These are phyloP conservation scores for Sebastes miniatus DNA, from an alignment of 2,797 vertebrate genomes.

Conservation along the genomic window DNA sequence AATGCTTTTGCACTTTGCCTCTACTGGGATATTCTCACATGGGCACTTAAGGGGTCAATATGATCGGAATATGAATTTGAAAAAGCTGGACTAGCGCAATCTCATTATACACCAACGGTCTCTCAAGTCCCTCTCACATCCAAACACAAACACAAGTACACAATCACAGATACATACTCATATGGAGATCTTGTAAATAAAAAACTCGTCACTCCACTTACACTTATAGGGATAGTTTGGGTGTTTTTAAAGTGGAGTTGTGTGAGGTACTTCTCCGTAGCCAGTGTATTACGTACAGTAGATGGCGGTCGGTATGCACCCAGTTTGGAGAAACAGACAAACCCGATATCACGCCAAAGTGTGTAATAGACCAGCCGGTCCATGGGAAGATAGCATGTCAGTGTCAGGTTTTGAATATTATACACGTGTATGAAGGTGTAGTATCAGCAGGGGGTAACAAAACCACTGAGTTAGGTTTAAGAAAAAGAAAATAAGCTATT, in stretches of 20 bases:
- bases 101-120: background rate
- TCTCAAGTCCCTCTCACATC: background rate
- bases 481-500: too few relatives aligned
- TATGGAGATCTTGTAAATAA: background rate
- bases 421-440: too few relatives aligned
- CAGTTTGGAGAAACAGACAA: too few relatives aligned
- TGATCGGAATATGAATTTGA: constrained; percentile 1
- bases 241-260: too few relatives aligned
- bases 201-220: background rate
- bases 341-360: too few relatives aligned
- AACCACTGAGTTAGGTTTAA: too few relatives aligned
- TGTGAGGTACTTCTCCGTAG: too few relatives aligned
- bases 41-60: background rate
- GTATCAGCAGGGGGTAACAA: too few relatives aligned
- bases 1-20: background rate
- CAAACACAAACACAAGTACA: background rate
- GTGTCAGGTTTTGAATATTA: too few relatives aligned
- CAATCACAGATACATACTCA: background rate
- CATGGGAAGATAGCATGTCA: rapidly evolving
- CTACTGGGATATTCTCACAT: background rate
- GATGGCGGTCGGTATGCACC: too few relatives aligned
- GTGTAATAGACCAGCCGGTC: too few relatives aligned
- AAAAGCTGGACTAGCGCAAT: background rate
- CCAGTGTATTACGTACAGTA: too few relatives aligned
- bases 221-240: background rate